Evolutionary conservation across 1,140 invertebrate species (phyloP).

Genomic region (Aphaenogaster floridana): DNA sequence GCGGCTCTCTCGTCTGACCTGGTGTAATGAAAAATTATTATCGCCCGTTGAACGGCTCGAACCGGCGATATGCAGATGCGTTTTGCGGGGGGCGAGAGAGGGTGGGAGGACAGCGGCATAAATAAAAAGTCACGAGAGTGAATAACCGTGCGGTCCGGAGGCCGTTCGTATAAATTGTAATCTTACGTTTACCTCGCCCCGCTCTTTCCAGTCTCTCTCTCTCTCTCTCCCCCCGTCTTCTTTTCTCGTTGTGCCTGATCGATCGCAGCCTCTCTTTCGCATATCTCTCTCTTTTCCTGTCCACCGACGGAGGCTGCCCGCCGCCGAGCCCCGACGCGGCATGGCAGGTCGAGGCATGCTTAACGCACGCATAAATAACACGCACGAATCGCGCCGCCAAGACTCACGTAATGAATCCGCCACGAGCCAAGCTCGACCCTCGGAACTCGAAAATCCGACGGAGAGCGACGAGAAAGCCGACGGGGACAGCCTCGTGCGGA

Average conservation of each 20-base stretch:
- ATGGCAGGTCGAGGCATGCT: constrained; percentile 12
- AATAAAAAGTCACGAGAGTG: constrained; percentile 66
- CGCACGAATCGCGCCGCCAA: constrained; percentile 56
- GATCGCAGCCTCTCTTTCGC: background rate
- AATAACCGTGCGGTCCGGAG: constrained; percentile 55
- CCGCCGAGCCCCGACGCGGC: constrained; percentile 5
- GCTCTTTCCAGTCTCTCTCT: background rate
- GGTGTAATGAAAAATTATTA: constrained; percentile 75
- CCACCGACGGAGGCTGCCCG: constrained; percentile 7
- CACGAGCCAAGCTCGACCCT: constrained; percentile 61
- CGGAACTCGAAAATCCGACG: constrained; percentile 47
- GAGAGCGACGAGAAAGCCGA: background rate
- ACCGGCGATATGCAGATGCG: constrained; percentile 26
- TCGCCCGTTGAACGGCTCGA: constrained; percentile 39
- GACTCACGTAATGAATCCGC: constrained; percentile 61
- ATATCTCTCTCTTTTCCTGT: background rate
- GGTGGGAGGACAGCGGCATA: constrained; percentile 25
- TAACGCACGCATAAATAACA: constrained; percentile 70
- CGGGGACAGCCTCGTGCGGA: constrained; percentile 4
- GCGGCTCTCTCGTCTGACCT: constrained; percentile 45
- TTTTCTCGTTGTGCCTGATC: constrained; percentile 5
- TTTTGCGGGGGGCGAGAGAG: constrained; percentile 24
- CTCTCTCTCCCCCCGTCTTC: constrained; percentile 2
- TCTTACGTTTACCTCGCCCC: constrained; percentile 28
- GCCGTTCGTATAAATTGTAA: constrained; percentile 70